These are phyloP conservation scores for Athalia rosae DNA, from an alignment of 2,888 invertebrate species.

Conservation along the genomic window DNA sequence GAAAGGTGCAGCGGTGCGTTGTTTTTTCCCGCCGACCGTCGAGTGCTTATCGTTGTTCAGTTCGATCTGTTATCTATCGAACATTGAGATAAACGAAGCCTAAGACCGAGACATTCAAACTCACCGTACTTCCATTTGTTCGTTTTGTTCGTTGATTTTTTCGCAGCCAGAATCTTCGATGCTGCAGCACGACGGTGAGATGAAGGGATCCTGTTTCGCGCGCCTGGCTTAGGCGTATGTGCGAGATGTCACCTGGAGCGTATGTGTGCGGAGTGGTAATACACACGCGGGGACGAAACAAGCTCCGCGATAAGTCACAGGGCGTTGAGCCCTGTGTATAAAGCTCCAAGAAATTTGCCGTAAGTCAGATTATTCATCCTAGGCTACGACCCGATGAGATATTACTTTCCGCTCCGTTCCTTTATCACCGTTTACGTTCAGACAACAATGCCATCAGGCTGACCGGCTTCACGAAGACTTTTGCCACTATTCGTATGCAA, in stretches of 20 bases:
- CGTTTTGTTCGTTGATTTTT: not conserved
- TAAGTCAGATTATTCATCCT: constrained; percentile 36
- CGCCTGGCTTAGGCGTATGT: constrained; percentile 1
- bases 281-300: not conserved
- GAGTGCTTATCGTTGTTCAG: constrained; percentile 3
- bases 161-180: not conserved
- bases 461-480: not conserved
- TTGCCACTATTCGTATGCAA: no score
- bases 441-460: constrained; percentile 28
- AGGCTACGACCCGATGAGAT: constrained; percentile 1
- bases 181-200: constrained; percentile 1
- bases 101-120: not conserved
- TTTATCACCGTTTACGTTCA: constrained; percentile 8
- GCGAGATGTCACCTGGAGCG: not conserved
- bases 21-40: not conserved
- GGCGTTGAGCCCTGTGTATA: constrained; percentile 28
- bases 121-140: not conserved
- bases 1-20: not conserved
- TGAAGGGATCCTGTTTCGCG: constrained; percentile 21
- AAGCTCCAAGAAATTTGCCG: constrained; percentile 38
- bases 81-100: not conserved
- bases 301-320: constrained; percentile 21
- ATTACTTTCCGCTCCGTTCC: constrained; percentile 1
- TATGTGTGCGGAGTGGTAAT: not conserved
- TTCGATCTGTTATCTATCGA: not conserved